Percentiles rank a stretch among this genome's conserved stretches.
Conservation (phyloP, 2,888 invertebrate species). For the Biston betularia region DNA sequence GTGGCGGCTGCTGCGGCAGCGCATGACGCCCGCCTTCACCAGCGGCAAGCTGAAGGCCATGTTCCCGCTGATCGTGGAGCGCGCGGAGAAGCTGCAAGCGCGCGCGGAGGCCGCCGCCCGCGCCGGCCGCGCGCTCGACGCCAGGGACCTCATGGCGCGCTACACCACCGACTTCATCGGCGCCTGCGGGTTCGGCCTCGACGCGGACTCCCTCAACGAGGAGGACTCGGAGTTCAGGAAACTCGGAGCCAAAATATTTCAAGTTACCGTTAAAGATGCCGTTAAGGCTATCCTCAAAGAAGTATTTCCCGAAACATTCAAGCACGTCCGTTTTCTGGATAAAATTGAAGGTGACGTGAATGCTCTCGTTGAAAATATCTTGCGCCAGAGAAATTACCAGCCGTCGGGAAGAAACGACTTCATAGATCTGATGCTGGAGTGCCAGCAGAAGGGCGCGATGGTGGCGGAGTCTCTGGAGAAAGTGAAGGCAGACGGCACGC, state of each 20-base stretch:
- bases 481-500: slow-evolving; percentile 53
- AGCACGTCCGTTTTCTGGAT: slow-evolving; percentile 41
- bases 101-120: slow-evolving; percentile 49
- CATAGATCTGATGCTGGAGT: slow-evolving; percentile 62
- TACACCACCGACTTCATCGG: slow-evolving; percentile 74
- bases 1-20: slow-evolving; percentile 67
- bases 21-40: slow-evolving; percentile 68
- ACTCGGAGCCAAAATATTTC: slow-evolving; percentile 60
- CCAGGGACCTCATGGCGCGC: slow-evolving; percentile 70
- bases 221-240: slow-evolving; percentile 65
- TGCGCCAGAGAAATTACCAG: slow-evolving; percentile 54
- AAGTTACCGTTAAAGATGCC: slow-evolving; percentile 45
- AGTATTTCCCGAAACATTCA: slow-evolving; percentile 60
- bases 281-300: slow-evolving; percentile 52
- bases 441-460: slow-evolving; percentile 56
- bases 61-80: slow-evolving; percentile 68
- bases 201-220: slow-evolving; percentile 62
- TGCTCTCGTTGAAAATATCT: slow-evolving; percentile 52
- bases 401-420: slow-evolving; percentile 66
- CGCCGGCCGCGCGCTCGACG: slow-evolving; percentile 54
- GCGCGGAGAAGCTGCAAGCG: slow-evolving; percentile 61
- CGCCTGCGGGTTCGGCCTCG: slow-evolving; percentile 69
- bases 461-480: slow-evolving; percentile 57
- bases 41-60: slow-evolving; percentile 67
- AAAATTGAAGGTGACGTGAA: slow-evolving; percentile 53